Conservation (phyloP, 1,140 invertebrate species). For the Batillaria attramentaria region DNA sequence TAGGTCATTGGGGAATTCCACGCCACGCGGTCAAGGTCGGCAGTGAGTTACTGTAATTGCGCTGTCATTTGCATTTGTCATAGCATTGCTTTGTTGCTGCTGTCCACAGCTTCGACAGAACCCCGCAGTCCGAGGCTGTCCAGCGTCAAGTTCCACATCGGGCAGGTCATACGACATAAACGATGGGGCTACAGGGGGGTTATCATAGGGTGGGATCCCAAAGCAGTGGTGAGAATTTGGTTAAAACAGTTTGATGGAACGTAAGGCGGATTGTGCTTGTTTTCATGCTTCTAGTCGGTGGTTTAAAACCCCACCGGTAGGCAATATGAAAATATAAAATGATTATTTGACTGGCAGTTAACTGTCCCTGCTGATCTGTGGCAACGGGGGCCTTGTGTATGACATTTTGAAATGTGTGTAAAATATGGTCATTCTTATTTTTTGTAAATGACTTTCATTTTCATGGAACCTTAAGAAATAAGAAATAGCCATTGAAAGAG, state of each 20-base stretch:
- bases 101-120: slow-evolving; percentile 68
- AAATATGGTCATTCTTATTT: too few species aligned
- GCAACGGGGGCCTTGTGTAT: neutral
- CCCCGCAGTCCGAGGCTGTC: slow-evolving; percentile 67
- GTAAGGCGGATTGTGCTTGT: neutral
- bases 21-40: too few species aligned
- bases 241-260: neutral
- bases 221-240: slow-evolving; percentile 54
- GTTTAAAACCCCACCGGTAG: neutral
- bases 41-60: too few species aligned
- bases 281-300: neutral
- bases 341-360: neutral
- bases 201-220: slow-evolving; percentile 76
- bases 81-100: too few species aligned
- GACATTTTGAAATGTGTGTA: too few species aligned
- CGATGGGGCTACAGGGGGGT: slow-evolving; percentile 74
- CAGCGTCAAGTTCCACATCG: slow-evolving; percentile 73
- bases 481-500: too few species aligned
- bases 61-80: too few species aligned
- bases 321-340: neutral
- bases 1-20: too few species aligned
- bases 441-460: too few species aligned
- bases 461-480: too few species aligned
- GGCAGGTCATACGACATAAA: slow-evolving; percentile 75
- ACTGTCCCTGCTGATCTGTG: neutral